A percentile compares a stretch with the other conserved stretches of the same genome.
phyloP scores from a whole-genome alignment of 2,113 vertebrate genomes.

The Colius striatus region DNA sequence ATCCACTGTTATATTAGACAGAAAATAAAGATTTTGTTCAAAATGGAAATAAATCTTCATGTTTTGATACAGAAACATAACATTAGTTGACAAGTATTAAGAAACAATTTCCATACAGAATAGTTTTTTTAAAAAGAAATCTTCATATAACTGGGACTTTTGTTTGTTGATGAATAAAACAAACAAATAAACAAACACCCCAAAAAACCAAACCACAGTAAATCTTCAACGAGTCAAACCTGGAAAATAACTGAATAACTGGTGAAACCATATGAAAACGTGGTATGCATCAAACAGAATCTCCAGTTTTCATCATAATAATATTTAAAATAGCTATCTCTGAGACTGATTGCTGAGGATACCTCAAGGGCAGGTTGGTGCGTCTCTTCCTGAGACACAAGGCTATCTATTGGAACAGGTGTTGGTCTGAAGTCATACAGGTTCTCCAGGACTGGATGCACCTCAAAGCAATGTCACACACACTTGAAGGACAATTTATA shows the following conservation, averaged over 20 bases:
- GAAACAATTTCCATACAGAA: not conserved
- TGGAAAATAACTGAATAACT: not conserved
- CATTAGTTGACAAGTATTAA: not conserved
- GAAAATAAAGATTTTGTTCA: conserved; percentile 11
- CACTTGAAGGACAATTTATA: not conserved
- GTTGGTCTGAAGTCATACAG: not conserved
- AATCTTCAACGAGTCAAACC: not conserved
- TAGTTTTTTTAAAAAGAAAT: not conserved
- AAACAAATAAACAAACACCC: no score
- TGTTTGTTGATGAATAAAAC: not conserved
- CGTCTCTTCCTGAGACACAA: not conserved
- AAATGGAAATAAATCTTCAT: not conserved
- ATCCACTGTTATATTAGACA: not conserved
- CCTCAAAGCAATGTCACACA: not conserved
- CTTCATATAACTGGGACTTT: not conserved
- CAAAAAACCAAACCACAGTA: not conserved
- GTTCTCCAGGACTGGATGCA: not conserved
- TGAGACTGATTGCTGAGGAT: not conserved
- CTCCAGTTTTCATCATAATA: not conserved
- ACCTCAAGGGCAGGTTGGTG: not conserved
- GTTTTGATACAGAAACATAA: not conserved
- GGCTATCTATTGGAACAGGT: rapidly evolving
- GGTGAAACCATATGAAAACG: not conserved
- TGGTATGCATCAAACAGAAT: not conserved
- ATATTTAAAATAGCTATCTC: not conserved